Evolutionary conservation across 2,888 invertebrate genomes (phyloP).

Genomic region (Plebejus argus): DNA sequence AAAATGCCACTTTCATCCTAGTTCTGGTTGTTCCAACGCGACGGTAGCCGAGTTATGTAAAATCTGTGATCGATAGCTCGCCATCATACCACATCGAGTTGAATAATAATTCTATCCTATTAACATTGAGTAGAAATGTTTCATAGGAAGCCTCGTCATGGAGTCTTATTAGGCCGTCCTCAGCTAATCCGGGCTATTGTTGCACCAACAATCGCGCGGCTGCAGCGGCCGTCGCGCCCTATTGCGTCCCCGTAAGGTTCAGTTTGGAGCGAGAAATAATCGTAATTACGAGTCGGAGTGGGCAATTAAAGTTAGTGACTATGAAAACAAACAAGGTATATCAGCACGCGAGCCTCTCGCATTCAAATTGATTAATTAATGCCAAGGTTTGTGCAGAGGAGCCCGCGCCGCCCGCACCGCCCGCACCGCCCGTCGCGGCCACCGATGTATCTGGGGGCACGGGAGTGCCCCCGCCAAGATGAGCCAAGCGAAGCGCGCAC

Average conservation of each 20-base stretch:
- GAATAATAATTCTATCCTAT: not conserved
- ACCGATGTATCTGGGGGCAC: conserved; percentile 5
- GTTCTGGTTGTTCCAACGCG: not conserved
- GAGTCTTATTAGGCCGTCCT: conserved; percentile 27
- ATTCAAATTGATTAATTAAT: conserved; percentile 32
- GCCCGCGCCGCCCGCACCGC: not conserved
- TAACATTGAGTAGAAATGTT: conserved; percentile 15
- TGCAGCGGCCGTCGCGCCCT: not conserved
- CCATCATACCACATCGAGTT: not conserved
- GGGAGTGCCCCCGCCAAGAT: no score
- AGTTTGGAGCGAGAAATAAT: not conserved
- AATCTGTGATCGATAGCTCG: not conserved
- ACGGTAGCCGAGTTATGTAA: not conserved
- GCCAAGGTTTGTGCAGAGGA: not conserved
- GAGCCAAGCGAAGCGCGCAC: no score
- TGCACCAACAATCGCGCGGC: conserved; percentile 13
- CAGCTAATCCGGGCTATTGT: conserved; percentile 50
- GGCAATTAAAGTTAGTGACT: conserved; percentile 61
- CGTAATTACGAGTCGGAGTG: conserved; percentile 37
- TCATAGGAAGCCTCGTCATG: conserved; percentile 25
- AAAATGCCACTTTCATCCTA: not conserved
- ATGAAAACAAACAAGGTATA: conserved; percentile 55
- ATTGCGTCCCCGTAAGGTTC: not conserved
- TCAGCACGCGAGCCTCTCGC: conserved; percentile 28
- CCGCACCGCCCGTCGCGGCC: not conserved